phyloP scores from a whole-genome alignment of 2,113 vertebrate genomes.

The Harpagus bidentatus region DNA sequence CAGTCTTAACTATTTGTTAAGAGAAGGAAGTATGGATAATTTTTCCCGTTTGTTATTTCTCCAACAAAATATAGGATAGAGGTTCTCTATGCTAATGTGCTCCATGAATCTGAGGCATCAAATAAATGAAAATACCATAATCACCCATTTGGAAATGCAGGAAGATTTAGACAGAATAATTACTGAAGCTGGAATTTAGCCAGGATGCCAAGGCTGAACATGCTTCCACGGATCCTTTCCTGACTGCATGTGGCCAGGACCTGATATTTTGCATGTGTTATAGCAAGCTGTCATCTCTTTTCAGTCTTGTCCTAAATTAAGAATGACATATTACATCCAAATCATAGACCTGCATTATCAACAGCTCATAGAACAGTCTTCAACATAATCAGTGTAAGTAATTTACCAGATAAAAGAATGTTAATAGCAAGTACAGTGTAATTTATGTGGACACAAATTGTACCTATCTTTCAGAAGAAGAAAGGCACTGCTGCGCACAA shows the following conservation, averaged over 20 bases:
- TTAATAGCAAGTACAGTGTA: slow-evolving; percentile 73
- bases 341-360: slow-evolving; percentile 67
- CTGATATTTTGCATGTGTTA: background rate
- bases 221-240: background rate
- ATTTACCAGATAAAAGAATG: slow-evolving; percentile 74
- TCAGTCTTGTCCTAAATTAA: slow-evolving; percentile 61
- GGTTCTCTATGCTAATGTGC: background rate
- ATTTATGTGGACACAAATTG: slow-evolving; percentile 73
- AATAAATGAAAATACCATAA: slow-evolving; percentile 28
- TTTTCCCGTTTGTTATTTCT: background rate
- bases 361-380: slow-evolving; percentile 62
- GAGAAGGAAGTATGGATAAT: background rate
- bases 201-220: slow-evolving; percentile 30
- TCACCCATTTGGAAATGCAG: slow-evolving; percentile 9
- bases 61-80: background rate
- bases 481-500: slow-evolving; percentile 62
- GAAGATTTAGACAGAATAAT: slow-evolving; percentile 38
- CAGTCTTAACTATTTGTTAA: background rate
- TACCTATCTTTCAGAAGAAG: slow-evolving; percentile 66
- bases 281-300: slow-evolving; percentile 43
- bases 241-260: background rate
- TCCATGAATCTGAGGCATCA: background rate
- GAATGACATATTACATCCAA: slow-evolving; percentile 64
- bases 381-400: slow-evolving; percentile 63
- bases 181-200: slow-evolving; percentile 44